Conservation (phyloP, 2,797 vertebrate species). For the Smutsia gigantea region DNA sequence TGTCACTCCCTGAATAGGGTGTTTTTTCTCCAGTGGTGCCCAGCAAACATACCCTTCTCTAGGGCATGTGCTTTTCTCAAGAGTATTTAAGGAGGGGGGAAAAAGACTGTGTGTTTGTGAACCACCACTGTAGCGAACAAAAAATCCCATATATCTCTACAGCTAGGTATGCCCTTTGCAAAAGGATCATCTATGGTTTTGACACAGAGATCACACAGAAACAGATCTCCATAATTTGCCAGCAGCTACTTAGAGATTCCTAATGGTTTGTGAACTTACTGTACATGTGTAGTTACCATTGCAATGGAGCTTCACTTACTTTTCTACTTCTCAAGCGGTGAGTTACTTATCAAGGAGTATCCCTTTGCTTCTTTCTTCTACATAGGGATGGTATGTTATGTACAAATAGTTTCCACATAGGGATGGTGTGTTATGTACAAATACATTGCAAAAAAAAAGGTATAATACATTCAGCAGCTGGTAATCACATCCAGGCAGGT, state of each 20-base stretch:
- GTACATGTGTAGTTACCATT: neutral
- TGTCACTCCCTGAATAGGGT: neutral
- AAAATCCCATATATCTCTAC: neutral
- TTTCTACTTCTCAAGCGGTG: neutral
- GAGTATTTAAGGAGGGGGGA: neutral
- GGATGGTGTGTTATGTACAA: neutral
- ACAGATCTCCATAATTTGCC: neutral
- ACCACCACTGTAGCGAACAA: neutral
- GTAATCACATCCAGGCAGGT: neutral
- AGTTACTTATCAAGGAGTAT: neutral
- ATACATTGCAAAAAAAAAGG: neutral
- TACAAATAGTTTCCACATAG: neutral
- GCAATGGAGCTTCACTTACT: neutral
- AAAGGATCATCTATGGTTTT: neutral
- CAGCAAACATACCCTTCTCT: neutral
- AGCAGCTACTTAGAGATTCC: neutral
- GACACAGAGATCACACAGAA: constrained; percentile 11
- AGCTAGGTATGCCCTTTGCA: neutral
- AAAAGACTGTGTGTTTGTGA: neutral
- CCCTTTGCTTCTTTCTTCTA: no score
- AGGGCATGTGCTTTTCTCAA: neutral
- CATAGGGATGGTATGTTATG: neutral
- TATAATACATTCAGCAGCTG: neutral
- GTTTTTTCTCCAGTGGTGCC: neutral
- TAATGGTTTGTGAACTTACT: neutral